Conservation (phyloP, 2,797 vertebrate genomes). For the Hyperoplus immaculatus region DNA sequence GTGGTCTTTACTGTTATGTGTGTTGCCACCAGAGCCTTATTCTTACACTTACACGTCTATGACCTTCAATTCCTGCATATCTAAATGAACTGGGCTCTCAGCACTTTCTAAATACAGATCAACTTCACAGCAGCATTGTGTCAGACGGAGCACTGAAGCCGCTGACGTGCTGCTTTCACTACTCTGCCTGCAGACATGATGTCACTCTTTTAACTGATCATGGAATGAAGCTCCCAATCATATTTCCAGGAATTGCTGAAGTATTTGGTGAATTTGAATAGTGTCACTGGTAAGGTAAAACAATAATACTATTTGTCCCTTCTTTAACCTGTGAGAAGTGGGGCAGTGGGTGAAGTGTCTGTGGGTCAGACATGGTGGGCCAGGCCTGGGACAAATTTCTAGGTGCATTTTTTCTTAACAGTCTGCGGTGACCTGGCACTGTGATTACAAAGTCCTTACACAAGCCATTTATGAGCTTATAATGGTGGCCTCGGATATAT, state of each 20-base stretch:
- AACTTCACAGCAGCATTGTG: not conserved
- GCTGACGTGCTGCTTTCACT: not conserved
- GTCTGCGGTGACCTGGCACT: slow-evolving; percentile 22
- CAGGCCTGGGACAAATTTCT: slow-evolving; percentile 6
- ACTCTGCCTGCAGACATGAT: not conserved
- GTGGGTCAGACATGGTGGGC: slow-evolving; percentile 8
- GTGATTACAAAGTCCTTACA: slow-evolving; percentile 22
- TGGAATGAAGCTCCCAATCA: not conserved
- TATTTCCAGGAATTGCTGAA: not conserved
- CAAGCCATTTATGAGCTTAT: slow-evolving; percentile 55
- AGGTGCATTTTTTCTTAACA: slow-evolving; percentile 10
- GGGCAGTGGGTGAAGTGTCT: slow-evolving; percentile 56
- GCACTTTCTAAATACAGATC: no score
- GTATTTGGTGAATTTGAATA: not conserved
- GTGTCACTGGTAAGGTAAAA: not conserved
- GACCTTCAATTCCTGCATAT: not conserved
- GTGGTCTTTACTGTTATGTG: not conserved
- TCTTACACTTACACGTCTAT: no score
- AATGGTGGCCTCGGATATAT: slow-evolving; percentile 33
- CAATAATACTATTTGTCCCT: not conserved
- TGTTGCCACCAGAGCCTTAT: not conserved
- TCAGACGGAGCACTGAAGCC: not conserved
- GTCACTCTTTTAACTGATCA: not conserved
- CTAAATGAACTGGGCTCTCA: not conserved
- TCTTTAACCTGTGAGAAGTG: slow-evolving; percentile 31